phyloP scores from a whole-genome alignment of 2,113 vertebrate genomes.

The Eudorcas thomsonii region DNA sequence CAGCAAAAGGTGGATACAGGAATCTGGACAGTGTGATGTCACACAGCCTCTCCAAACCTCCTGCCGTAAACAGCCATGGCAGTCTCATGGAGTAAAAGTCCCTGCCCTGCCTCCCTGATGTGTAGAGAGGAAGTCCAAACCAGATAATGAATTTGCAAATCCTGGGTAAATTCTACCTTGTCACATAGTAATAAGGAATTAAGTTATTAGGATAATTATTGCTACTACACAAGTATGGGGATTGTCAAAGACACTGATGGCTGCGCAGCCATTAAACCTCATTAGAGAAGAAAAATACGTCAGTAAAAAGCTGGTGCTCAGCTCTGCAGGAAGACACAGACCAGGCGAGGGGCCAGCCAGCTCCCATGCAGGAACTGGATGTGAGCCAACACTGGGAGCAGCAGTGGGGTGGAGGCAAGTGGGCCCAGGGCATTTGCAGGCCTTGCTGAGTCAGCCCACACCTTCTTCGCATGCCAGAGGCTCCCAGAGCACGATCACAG shows the following conservation, averaged over 20 bases:
- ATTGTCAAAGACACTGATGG: background rate
- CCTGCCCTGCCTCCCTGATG: background rate
- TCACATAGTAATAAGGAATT: background rate
- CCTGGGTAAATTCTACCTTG: background rate
- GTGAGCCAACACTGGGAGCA: background rate
- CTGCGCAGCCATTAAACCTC: background rate
- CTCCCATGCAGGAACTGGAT: background rate
- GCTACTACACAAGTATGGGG: background rate
- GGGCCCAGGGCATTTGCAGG: background rate
- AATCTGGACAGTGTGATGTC: background rate
- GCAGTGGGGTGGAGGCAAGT: too few relatives aligned
- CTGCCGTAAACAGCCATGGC: background rate
- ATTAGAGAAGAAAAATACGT: background rate
- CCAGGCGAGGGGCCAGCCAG: background rate
- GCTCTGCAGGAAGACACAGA: background rate
- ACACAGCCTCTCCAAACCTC: background rate
- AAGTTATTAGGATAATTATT: constrained; percentile 4
- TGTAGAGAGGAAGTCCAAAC: background rate
- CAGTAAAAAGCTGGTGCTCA: background rate
- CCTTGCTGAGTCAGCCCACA: fast-evolving
- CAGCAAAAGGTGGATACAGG: background rate
- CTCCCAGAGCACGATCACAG: fast-evolving
- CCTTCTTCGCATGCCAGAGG: background rate
- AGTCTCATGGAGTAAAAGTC: background rate
- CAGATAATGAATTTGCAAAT: background rate